phyloP scores from a whole-genome alignment of 2,797 vertebrate species.

The Psittacula echo region DNA sequence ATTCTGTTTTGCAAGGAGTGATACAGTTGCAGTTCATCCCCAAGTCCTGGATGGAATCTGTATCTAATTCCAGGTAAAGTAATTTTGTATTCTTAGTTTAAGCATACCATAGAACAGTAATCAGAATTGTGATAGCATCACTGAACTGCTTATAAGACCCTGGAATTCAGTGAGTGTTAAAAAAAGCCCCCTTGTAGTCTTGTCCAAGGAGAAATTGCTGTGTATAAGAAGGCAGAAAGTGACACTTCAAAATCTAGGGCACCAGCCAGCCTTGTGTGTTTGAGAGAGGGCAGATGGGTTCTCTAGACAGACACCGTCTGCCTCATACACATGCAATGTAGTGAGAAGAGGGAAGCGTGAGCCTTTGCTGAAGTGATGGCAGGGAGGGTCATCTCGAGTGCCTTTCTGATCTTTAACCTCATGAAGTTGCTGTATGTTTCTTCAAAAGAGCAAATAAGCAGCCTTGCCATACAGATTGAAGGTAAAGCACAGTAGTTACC shows the following conservation, averaged over 20 bases:
- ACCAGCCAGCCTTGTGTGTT: not conserved
- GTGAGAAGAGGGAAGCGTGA: not conserved
- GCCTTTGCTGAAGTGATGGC: not conserved
- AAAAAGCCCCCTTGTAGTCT: not conserved
- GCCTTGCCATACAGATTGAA: not conserved
- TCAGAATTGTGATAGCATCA: not conserved
- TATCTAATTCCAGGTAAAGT: not conserved
- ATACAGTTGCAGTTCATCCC: not conserved
- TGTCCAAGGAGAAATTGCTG: not conserved
- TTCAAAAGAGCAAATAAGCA: not conserved
- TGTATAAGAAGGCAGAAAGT: not conserved
- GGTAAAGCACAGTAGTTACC: not conserved
- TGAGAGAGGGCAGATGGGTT: not conserved
- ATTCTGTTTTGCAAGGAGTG: not conserved
- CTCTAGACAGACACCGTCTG: not conserved
- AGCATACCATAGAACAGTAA: not conserved
- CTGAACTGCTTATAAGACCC: not conserved
- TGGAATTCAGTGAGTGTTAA: not conserved
- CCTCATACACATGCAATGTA: accelerated
- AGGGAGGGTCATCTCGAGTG: not conserved
- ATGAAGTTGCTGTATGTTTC: not conserved
- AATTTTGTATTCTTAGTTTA: not conserved
- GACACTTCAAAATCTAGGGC: not conserved
- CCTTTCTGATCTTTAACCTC: not conserved
- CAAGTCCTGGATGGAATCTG: conserved; percentile 2